Conservation (phyloP, 2,888 invertebrate genomes). For the Lymantria dispar region DNA sequence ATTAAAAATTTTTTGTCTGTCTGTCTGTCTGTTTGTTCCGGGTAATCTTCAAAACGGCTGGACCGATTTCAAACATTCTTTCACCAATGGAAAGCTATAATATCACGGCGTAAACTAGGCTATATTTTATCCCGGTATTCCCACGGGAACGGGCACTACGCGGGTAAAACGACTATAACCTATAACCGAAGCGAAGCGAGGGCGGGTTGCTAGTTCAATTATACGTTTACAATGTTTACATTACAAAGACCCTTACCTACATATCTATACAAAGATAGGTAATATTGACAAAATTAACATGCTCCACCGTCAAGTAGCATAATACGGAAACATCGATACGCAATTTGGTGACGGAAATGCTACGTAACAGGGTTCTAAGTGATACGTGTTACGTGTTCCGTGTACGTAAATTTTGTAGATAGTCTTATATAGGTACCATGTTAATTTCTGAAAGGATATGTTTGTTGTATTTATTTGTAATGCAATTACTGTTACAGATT, state of each 20-base stretch:
- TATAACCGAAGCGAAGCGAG: too few species aligned
- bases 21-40: too few species aligned
- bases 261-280: conserved; percentile 14
- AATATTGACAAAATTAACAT: conserved; percentile 58
- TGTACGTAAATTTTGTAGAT: conserved; percentile 38
- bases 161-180: too few species aligned
- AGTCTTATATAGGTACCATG: conserved; percentile 18
- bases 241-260: conserved; percentile 1
- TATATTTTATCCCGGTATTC: too few species aligned
- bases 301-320: conserved; percentile 52
- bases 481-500: background rate
- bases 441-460: conserved; percentile 17
- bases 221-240: background rate
- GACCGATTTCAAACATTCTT: too few species aligned
- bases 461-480: background rate
- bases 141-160: too few species aligned
- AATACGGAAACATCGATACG: conserved; percentile 54
- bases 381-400: conserved; percentile 33
- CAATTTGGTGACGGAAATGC: conserved; percentile 45
- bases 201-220: too few species aligned
- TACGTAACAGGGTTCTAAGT: conserved; percentile 39
- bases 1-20: too few species aligned
- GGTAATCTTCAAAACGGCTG: too few species aligned
- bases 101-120: too few species aligned
- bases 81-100: too few species aligned